Evolutionary conservation across 2,888 invertebrate genomes (phyloP), one percentile per base, ranked within the genome.

Genomic region (Ametastegia equiseti): DNA sequence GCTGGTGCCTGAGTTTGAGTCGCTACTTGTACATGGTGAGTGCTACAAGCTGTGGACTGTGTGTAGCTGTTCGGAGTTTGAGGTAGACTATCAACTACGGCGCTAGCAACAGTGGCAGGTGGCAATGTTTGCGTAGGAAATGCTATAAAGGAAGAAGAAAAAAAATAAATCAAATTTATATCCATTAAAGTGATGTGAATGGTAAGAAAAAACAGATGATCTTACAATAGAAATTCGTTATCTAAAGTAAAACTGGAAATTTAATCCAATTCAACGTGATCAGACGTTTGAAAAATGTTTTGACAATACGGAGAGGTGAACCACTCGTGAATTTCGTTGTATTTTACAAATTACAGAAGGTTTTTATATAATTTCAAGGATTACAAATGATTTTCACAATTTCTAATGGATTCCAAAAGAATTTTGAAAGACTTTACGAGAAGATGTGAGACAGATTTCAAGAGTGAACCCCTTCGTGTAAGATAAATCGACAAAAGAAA

Each of bases 21-120:
- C 23, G 94, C 94, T 23, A 94, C 95, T 91, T 95, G 94, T 63
- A 94, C 94, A 88, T 94, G 94, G 87, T 93, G 92, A 79, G 89
- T 87, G 13, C 84, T 88, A 81, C 89, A 90, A n/a, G 87, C 81
- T 33, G 88, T 86, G 15, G 89, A 84, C 71, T 87, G 89, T 19
- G 86, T 81, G 47, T 86, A 87, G 54, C 86, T 86, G 71, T 85
- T 87, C 71, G 85, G 84, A 80, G 86, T 86, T 83, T 87, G 89
- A 71, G 86, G 82, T 83, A 86, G 81, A 63, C 71, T 87, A 23
- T 89, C 87, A 75, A 84, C 81, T 79, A 86, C 84, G 77, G 85
- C 88, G 3, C 86, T 84, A 15, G 87, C 83, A 45, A 85, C 87
- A 23, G 86, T 85, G 60, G 88, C 86, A 33, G 86, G 84, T 60